These are phyloP conservation scores for Rhinopomastus cyanomelas DNA, from an alignment of 2,113 vertebrate genomes.

Conservation along the genomic window DNA sequence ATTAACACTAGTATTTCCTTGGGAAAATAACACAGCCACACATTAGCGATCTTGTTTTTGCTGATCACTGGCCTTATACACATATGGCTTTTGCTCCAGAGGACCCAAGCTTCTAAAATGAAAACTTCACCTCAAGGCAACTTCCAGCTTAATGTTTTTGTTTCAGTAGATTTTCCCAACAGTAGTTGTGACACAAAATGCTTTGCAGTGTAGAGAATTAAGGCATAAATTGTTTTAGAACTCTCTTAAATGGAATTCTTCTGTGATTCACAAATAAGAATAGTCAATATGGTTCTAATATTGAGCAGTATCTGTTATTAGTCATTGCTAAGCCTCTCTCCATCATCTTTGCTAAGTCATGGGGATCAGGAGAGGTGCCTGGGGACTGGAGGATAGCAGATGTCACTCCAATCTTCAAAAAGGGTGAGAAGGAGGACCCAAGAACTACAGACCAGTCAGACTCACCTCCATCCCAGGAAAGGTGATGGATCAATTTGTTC, in stretches of 20 bases:
- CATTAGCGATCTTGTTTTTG: not conserved
- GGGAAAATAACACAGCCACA: rapidly evolving
- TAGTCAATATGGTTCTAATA: not conserved
- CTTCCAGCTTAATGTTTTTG: not conserved
- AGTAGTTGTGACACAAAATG: not conserved
- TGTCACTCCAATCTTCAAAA: no score
- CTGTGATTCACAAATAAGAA: not conserved
- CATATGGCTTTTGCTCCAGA: not conserved
- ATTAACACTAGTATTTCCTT: not conserved
- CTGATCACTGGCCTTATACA: not conserved
- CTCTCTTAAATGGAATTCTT: not conserved
- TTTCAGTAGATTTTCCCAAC: not conserved
- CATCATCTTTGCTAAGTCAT: no score
- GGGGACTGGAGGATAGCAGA: no score
- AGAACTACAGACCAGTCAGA: no score
- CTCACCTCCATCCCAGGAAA: no score
- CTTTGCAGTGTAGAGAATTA: not conserved
- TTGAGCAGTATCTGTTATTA: not conserved
- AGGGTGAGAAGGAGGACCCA: no score
- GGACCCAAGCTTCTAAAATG: not conserved
- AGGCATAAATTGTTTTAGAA: not conserved
- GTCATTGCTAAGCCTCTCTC: no score
- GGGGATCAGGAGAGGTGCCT: no score
- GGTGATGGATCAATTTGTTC: no score
- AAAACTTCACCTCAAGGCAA: not conserved